Base-by-base conservation (phyloP, 2,113 vertebrate species). In the Notothenia rossii region DNA sequence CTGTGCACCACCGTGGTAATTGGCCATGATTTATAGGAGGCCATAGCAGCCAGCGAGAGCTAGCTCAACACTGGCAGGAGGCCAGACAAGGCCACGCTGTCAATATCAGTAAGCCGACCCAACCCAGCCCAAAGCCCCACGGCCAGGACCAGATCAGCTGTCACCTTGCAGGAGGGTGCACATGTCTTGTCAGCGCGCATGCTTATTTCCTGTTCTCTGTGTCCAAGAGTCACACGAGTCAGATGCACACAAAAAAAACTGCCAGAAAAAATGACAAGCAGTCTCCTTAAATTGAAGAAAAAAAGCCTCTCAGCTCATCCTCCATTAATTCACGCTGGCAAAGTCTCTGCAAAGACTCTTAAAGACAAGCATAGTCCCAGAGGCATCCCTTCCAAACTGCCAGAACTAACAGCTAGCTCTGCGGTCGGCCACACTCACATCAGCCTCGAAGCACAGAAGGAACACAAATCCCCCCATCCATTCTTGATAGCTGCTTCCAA, bases 1-100 rank as follows among this genome's bases (percentile, higher is more conserved):
- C 83, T 77, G 83, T 85, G 84, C 84, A 86, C 67, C 79, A 82
- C 67, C 70, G 60, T 87, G 78, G 86, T 93, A 94, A 94, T 90
- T 93, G 92, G 93, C 81, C 64, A 72, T 94, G 91, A 94, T 93
- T 93, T 93, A 94, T 94, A 86, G 90, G 72, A 78, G 88, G 73
- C 88, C 86, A 62, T 75, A 74, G 86, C 83, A 86, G 84, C 82
- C 87, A 82, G 77, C 8, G 12, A 84, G 86, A 83, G 87, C 87
- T 76, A 75, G 87, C 87, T 80, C 77, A 79, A 86, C 77, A 46
- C 76, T 92, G 90, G 89, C 89, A 74, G 53, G 13, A 68, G 76
- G 88, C 92, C 92, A 91, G 86, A 70, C 70, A 45, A 84, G 75
- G 81, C 82, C 81, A 86, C 56, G 17, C 85, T 84, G 92, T 91